Evolutionary conservation across 2,888 invertebrate species (phyloP).

Genomic region (Ischnus inquisitorius): DNA sequence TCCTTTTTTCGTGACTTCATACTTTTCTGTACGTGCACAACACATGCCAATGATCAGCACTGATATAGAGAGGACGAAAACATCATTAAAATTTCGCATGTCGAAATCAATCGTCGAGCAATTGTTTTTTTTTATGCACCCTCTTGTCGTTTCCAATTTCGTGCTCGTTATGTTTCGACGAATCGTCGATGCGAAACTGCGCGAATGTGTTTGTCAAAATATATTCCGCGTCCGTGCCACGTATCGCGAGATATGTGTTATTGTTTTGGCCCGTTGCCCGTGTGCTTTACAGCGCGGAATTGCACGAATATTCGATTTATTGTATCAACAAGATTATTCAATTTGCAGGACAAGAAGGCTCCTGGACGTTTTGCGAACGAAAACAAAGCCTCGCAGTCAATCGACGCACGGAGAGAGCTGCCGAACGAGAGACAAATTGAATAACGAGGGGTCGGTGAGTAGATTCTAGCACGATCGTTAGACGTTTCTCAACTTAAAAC

Average conservation of each 20-base stretch:
- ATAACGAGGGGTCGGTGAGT: background rate
- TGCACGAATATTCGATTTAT: conserved; percentile 11
- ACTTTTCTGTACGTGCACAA: no score
- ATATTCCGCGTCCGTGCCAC: background rate
- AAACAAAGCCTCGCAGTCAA: conserved; percentile 2
- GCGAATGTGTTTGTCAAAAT: background rate
- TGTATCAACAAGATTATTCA: conserved; percentile 13
- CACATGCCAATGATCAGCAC: no score
- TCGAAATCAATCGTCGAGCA: background rate
- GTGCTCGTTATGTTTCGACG: background rate
- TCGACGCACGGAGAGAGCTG: background rate
- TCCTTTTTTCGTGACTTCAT: no score
- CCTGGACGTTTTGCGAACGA: background rate
- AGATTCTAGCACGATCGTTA: background rate
- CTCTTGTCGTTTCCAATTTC: background rate
- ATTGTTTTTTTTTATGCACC: background rate
- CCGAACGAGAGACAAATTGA: conserved; percentile 15
- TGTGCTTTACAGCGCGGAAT: conserved; percentile 4
- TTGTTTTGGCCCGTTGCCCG: conserved; percentile 1
- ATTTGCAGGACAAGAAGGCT: background rate
- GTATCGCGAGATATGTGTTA: background rate
- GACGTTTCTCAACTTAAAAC: conserved; percentile 22
- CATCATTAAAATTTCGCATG: background rate
- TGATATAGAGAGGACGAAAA: no score
- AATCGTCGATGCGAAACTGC: background rate